Conservation (phyloP, 2,888 invertebrate species). For the Tipula lateralis region DNA sequence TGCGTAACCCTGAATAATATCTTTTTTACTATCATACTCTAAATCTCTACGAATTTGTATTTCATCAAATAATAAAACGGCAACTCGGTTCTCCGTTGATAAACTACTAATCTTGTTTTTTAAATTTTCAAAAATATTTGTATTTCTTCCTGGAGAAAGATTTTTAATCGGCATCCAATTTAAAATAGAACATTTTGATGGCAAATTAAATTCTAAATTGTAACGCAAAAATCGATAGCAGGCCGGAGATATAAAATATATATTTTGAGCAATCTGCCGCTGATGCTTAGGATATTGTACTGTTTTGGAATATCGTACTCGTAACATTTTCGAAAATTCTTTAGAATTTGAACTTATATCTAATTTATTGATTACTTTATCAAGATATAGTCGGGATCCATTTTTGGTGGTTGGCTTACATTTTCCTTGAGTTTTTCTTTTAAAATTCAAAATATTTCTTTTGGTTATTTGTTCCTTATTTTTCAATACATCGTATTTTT, state of each 20-base stretch:
- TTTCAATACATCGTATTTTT: no score
- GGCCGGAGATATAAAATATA: not conserved
- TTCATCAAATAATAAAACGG: constrained; percentile 31
- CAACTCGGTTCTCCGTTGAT: not conserved
- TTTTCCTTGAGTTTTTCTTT: not conserved
- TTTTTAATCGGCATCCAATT: not conserved
- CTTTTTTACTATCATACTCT: constrained; percentile 32
- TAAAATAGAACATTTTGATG: not conserved
- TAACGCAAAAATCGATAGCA: not conserved
- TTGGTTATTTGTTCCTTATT: no score
- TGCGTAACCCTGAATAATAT: constrained; percentile 31
- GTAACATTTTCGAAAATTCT: not conserved
- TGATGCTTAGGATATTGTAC: not conserved
- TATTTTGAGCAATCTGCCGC: not conserved
- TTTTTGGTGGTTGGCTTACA: not conserved
- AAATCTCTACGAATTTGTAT: constrained; percentile 32
- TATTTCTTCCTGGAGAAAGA: not conserved
- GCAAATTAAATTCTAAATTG: not conserved
- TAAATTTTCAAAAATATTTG: not conserved
- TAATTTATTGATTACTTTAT: not conserved
- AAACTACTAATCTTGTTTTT: not conserved
- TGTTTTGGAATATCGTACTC: not conserved
- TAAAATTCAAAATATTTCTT: not conserved
- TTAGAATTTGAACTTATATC: not conserved
- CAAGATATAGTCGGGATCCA: not conserved